Evolutionary conservation across 2,888 invertebrate genomes (phyloP), one percentile per base, ranked within the genome.

Genomic region (Phragmatobia fuliginosa): DNA sequence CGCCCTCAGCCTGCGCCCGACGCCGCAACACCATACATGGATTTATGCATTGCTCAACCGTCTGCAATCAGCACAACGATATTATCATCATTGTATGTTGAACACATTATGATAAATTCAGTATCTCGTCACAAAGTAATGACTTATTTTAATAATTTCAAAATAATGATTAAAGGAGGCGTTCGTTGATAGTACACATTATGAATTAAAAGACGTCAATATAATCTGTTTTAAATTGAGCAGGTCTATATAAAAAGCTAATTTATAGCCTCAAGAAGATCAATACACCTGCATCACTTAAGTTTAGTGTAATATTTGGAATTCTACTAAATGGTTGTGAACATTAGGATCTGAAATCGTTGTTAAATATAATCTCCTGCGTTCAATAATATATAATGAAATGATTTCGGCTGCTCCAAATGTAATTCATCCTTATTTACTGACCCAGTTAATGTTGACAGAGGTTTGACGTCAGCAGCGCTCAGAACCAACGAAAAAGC

Each of bases 391-490:
- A 79, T 83, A 80, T 85, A 86, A 85, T 87, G 80, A 87, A 86
- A 88, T 87, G 82, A 87, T 88, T 90, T 89, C 80, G 84, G 81
- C 81, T 86, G 86, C 85, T 90, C 86, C 84, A 85, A 91, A 89
- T 91, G 88, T 90, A 91, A 92, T 90, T 91, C 89, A 90, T 91
- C 90, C 89, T 88, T 90, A 89, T 92, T 89, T 90, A 90, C 90
- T 92, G 92, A 92, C 91, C 92, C 91, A 91, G 92, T 93, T 93
- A 90, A 88, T 91, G 91, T 92, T 92, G 92, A 92, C 92, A 90
- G 88, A 90, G 88, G 86, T 83, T 89, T 93, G 93, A 92, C 92
- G 92, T 92, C 92, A 93, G 87, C 85, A 83, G 73, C 84, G 85
- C 83, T 85, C 85, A 88, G 87, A 86, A 88, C 83, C 83, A 87